Evolutionary conservation across 2,113 vertebrate genomes (phyloP).

Genomic region (Tyto alba): DNA sequence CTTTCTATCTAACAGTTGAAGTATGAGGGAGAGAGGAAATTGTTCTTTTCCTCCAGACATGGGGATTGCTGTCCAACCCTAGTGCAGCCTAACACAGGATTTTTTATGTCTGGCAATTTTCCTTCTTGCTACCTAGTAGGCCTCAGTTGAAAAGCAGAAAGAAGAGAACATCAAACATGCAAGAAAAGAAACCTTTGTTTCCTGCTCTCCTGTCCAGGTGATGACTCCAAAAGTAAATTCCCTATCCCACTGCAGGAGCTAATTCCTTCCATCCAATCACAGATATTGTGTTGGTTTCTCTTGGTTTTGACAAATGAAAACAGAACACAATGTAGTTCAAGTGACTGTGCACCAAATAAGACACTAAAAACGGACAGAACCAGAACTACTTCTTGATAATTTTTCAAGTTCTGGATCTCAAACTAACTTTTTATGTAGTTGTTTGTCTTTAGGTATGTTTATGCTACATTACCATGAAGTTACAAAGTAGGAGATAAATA

Average conservation of each 20-base stretch:
- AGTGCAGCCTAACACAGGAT: too few species aligned
- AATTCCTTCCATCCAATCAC: background rate
- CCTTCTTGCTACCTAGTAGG: background rate
- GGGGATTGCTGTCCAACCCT: background rate
- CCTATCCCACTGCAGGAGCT: background rate
- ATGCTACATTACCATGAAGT: background rate
- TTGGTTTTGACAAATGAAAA: background rate
- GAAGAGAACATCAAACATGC: background rate
- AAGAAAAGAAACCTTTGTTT: background rate
- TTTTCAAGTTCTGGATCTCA: background rate
- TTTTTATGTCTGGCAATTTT: background rate
- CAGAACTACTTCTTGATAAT: background rate
- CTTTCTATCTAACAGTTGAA: background rate
- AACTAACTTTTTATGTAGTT: background rate
- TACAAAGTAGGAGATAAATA: background rate
- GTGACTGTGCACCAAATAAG: background rate
- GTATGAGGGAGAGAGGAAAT: background rate
- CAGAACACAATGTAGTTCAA: background rate
- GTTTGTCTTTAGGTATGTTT: background rate
- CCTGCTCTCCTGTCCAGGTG: fast-evolving
- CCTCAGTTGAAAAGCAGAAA: background rate
- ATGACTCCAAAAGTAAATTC: background rate
- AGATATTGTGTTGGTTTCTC: background rate
- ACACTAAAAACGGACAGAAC: background rate
- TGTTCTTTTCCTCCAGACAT: background rate